Base-by-base conservation (phyloP, 2,113 vertebrate genomes). In the Phyllopteryx taeniolatus region DNA sequence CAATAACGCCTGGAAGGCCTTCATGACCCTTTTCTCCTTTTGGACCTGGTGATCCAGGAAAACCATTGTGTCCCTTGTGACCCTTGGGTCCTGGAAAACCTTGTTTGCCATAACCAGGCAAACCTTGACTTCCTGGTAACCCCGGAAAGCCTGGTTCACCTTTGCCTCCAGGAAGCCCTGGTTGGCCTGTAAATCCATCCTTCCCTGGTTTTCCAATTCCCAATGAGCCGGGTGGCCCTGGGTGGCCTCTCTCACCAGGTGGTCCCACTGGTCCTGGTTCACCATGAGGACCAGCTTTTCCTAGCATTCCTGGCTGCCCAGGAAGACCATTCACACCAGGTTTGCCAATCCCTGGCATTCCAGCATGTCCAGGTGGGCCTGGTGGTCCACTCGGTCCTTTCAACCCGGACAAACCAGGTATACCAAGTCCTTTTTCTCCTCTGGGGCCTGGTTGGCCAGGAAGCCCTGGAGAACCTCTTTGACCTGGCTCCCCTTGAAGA, bases 1-100 rank as follows among this genome's bases (percentile, higher is more conserved):
- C 97, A 11, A 87, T 92, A 15, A 95, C 91, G 68, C 97, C 97
- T 1, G 94, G 94, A 0, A 90, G 81, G 39, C 97, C 97, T 6
- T 47, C 78, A 0, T 95, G 91, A 59, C 96, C 97, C 83, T 94
- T 98, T 73, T 96, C 95, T 5, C 97, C 97, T 85, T 95, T 96
- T 0, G 86, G 91, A 8, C 97, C 97, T 65, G 93, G 83, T 68
- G 88, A 83, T 0, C 97, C 97, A 0, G 94, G 93, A 71, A 93
- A 73, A 10, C 97, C 97, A 2, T 82, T 91, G 33, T 95, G 71
- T 0, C 97, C 97, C 20, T 93, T 94, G 67, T 96, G 95, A 44
- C 97, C 97, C 81, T 96, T 98, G 49, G 92, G 93, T 31, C 96
- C 97, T 0, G 95, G 94, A 73, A 94, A 95, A 11, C 97, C 97